Percentiles rank a stretch among this genome's conserved stretches.
These are phyloP conservation scores for Polymixis lichenea DNA, from an alignment of 2,888 invertebrate genomes.

Conservation along the genomic window DNA sequence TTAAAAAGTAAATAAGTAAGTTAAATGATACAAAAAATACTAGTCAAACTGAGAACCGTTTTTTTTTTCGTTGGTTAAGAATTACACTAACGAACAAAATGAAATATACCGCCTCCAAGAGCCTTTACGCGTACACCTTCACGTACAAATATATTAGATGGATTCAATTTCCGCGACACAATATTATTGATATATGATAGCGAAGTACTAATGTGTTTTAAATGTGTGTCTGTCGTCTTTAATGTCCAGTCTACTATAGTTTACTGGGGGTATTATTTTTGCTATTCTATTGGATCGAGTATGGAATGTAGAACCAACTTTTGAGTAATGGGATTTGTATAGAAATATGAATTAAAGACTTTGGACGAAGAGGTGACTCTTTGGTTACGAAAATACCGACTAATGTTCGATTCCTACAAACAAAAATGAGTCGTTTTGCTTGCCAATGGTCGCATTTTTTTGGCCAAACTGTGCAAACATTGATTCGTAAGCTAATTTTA, in stretches of 20 bases:
- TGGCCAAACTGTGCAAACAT: too few species aligned
- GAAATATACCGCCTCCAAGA: conserved; percentile 59
- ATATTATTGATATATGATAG: conserved; percentile 81
- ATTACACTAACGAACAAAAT: neutral
- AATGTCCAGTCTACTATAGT: conserved; percentile 43
- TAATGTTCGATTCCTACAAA: too few species aligned
- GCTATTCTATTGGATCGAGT: conserved; percentile 40
- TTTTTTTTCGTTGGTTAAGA: too few species aligned
- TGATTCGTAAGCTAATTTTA: too few species aligned
- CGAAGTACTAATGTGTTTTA: conserved; percentile 79
- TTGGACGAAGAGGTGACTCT: neutral
- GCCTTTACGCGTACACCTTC: conserved; percentile 59
- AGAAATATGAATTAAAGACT: neutral
- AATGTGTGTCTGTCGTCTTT: conserved; percentile 72
- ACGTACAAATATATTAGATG: conserved; percentile 78
- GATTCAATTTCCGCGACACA: conserved; percentile 86
- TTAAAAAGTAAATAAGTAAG: too few species aligned
- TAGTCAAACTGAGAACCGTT: too few species aligned
- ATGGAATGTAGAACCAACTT: neutral
- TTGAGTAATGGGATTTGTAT: neutral
- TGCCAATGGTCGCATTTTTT: too few species aligned
- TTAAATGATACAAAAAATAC: too few species aligned
- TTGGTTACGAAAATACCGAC: neutral
- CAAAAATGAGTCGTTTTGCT: too few species aligned
- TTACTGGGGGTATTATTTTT: conserved; percentile 51